A percentile compares a stretch with the other conserved stretches of the same genome.
phyloP scores from a whole-genome alignment of 2,797 vertebrate species.

The Sebastes hubbsi region DNA sequence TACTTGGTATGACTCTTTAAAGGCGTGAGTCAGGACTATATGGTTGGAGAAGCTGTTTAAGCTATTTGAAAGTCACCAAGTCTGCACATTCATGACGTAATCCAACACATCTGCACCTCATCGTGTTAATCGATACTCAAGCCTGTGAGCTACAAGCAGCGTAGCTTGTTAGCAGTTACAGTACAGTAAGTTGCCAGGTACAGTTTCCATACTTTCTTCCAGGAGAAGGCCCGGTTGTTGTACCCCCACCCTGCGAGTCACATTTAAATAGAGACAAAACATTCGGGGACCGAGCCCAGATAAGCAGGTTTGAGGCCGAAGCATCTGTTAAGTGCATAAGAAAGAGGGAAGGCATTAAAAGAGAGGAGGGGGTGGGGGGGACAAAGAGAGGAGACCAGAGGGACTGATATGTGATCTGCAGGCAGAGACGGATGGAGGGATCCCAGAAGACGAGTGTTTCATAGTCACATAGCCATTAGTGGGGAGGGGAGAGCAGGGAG shows the following conservation, averaged over 20 bases:
- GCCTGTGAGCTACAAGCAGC: neutral
- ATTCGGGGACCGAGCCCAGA: slow-evolving; percentile 50
- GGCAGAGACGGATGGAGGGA: slow-evolving; percentile 48
- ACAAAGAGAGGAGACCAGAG: slow-evolving; percentile 66
- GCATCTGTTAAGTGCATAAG: slow-evolving; percentile 79
- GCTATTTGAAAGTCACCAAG: neutral
- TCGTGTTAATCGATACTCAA: neutral
- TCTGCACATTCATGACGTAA: neutral
- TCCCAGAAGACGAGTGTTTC: slow-evolving; percentile 65
- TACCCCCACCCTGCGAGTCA: slow-evolving; percentile 18
- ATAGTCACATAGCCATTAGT: slow-evolving; percentile 34
- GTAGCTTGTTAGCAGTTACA: slow-evolving; percentile 10
- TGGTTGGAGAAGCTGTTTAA: neutral
- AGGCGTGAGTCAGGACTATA: neutral
- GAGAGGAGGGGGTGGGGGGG: neutral
- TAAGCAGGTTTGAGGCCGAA: slow-evolving; percentile 56
- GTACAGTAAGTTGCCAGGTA: slow-evolving; percentile 20
- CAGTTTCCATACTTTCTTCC: slow-evolving; percentile 49
- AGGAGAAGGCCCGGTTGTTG: slow-evolving; percentile 12
- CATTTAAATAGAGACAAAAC: slow-evolving; percentile 61
- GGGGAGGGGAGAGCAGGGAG: slow-evolving; percentile 4
- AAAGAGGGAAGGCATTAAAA: slow-evolving; percentile 45
- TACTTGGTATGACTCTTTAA: neutral
- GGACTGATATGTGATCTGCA: slow-evolving; percentile 72
- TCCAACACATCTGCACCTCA: neutral